Evolutionary conservation across 2,797 vertebrate genomes (phyloP), one percentile per base, ranked within the genome.

Genomic region (Sebastes hubbsi): DNA sequence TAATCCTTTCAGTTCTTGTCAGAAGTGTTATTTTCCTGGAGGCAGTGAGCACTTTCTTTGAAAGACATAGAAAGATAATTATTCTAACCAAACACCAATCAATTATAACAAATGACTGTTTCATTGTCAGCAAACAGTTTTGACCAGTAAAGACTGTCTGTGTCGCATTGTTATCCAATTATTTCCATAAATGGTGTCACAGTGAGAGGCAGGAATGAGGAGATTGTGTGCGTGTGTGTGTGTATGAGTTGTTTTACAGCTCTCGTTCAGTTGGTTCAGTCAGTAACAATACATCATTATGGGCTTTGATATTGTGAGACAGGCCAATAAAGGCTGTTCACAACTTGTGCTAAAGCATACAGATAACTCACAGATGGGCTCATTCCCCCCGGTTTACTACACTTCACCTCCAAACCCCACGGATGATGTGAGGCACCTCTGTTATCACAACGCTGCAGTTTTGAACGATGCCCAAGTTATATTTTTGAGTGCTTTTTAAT

Each of bases 251-350:
- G 54, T 83, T 52, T 80, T 66, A 30, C 55, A 54, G 52, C 75
- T 61, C 25, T 65, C 30, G 81, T 65, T 75, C 59, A 29, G 63
- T 69, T 25, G 29, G 38, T 78, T 66, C 64, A 75, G 70, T 67
- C 73, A 36, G 70, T 77, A 72, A 82, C 78, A 81, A 63, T 68
- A 54, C 55, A 81, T 87, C 74, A 73, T 86, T 76, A 75, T 58
- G 18, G 52, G 12, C 54, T 83, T 71, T 83, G 67, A 80, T 72
- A 62, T 77, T 58, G 59, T 60, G 72, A 83, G 58, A 83, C 58
- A 62, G 62, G 64, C 54, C 55, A 81, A 75, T 64, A 66, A 69
- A 80, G 18, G 52, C 38, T 71, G 72, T 55, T 72, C 62, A 67
- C 1, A 62, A 71, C 63, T 62, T 74, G 27, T 18, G 30, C 63